Conservation (phyloP, 1,140 invertebrate genomes). For the Drosophila sucinea region DNA sequence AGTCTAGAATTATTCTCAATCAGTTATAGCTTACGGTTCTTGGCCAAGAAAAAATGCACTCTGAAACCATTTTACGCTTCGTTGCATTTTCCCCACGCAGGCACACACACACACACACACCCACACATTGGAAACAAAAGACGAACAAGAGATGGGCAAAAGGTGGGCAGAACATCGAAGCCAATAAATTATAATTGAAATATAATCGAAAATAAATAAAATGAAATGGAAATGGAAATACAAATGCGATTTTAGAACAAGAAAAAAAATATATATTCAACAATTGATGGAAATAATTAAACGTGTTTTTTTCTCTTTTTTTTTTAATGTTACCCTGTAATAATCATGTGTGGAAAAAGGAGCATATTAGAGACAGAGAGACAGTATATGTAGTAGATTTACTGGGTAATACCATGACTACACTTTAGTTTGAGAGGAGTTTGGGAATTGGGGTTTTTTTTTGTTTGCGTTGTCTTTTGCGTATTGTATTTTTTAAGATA, state of each 20-base stretch:
- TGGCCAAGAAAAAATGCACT: background rate
- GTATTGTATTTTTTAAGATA: background rate
- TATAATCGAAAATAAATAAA: slow-evolving; percentile 15
- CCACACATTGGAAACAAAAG: background rate
- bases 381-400: too few species aligned
- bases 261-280: background rate
- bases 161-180: background rate
- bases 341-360: background rate
- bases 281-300: background rate
- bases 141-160: background rate
- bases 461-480: background rate
- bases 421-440: too few species aligned
- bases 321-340: background rate
- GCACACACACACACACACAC: background rate
- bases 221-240: background rate
- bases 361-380: background rate
- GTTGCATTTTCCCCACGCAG: background rate
- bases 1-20: too few species aligned
- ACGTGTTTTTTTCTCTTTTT: background rate
- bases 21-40: too few species aligned
- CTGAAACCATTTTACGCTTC: background rate
- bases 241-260: background rate
- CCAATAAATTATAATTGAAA: slow-evolving; percentile 13
- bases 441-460: background rate
- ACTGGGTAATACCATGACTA: too few species aligned